These are phyloP conservation scores for Stenurella melanura DNA, from an alignment of 2,888 invertebrate species.

Conservation along the genomic window DNA sequence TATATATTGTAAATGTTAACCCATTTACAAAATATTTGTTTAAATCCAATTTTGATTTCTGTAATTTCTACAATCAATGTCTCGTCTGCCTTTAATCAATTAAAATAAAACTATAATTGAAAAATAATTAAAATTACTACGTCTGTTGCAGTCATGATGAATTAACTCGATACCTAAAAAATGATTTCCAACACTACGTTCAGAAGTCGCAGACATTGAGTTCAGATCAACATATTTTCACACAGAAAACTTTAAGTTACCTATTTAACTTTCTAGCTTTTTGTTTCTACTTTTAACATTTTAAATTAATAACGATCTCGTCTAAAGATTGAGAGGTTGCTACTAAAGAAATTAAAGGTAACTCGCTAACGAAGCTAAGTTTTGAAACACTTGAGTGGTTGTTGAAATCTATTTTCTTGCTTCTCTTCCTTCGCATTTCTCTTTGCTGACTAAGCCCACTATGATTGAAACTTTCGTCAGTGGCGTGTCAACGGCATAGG, in stretches of 20 bases:
- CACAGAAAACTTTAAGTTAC: background rate
- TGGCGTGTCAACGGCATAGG: background rate
- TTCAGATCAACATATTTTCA: background rate
- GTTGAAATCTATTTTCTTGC: conserved; percentile 51
- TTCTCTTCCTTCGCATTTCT: conserved; percentile 43
- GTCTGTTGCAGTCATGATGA: too few species aligned
- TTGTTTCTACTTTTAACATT: background rate
- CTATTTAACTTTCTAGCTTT: background rate
- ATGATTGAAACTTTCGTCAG: conserved; percentile 33
- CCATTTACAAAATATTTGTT: too few species aligned
- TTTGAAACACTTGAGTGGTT: conserved; percentile 46
- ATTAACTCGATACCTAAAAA: too few species aligned
- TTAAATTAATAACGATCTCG: background rate
- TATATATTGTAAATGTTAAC: too few species aligned
- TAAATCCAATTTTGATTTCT: too few species aligned
- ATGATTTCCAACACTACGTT: too few species aligned
- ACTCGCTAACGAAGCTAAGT: conserved; percentile 33
- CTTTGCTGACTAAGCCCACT: conserved; percentile 37
- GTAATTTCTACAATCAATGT: too few species aligned
- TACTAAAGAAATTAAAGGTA: background rate
- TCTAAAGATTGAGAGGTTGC: background rate
- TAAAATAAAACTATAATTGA: too few species aligned
- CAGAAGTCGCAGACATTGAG: background rate
- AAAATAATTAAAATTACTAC: too few species aligned
- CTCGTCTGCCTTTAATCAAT: too few species aligned